These are phyloP conservation scores for Tamandua tetradactyla DNA, from an alignment of 2,797 vertebrate genomes.

Conservation along the genomic window DNA sequence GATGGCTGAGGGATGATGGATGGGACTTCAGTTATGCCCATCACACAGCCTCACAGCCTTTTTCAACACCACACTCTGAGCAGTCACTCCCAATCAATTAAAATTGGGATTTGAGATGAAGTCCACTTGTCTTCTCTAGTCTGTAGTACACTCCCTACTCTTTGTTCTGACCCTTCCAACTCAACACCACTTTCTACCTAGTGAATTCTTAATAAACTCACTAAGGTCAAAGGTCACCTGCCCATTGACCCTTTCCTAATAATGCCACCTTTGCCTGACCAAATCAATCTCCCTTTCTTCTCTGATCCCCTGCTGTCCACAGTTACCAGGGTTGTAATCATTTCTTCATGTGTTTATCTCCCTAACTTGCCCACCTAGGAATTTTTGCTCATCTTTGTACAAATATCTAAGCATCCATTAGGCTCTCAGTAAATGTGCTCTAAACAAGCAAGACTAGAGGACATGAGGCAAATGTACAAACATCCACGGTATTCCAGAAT, in stretches of 20 bases:
- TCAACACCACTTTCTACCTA: conserved; percentile 52
- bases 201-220: conserved; percentile 39
- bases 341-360: not conserved
- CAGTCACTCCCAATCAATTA: not conserved
- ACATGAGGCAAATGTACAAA: not conserved
- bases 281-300: conserved; percentile 28
- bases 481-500: not conserved
- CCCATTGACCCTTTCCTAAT: conserved; percentile 43
- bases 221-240: conserved; percentile 47
- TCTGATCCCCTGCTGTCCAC: not conserved
- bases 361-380: not conserved
- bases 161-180: conserved; percentile 30
- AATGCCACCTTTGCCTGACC: not conserved
- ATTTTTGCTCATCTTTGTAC: not conserved
- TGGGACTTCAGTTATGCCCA: not conserved
- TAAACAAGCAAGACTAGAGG: not conserved
- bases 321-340: not conserved
- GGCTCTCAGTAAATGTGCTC: not conserved
- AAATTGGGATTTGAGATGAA: not conserved
- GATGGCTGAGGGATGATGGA: not conserved
- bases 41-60: not conserved
- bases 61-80: not conserved
- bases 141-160: not conserved
- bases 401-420: not conserved
- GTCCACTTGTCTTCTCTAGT: not conserved